Evolutionary conservation across 2,888 invertebrate species (phyloP).

Genomic region (Drosophila picticornis): DNA sequence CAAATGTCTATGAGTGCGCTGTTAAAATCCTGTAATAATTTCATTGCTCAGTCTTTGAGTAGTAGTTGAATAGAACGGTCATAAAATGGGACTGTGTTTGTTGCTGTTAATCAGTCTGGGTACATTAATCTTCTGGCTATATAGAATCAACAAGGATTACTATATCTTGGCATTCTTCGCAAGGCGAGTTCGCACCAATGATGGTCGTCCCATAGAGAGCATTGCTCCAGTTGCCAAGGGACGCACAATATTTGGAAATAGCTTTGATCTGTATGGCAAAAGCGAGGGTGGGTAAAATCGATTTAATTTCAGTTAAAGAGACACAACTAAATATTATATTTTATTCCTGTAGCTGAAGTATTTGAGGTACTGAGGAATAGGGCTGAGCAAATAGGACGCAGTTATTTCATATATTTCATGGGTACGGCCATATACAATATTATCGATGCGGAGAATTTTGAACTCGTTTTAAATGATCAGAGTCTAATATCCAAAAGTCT

Average conservation of each 20-base stretch:
- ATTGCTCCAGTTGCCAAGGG: constrained; percentile 60
- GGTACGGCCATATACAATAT: constrained; percentile 67
- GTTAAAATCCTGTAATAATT: background rate
- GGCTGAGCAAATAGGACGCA: constrained; percentile 41
- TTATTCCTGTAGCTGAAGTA: constrained; percentile 49
- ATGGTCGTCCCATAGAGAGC: constrained; percentile 68
- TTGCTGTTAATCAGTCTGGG: constrained; percentile 37
- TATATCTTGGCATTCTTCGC: constrained; percentile 59
- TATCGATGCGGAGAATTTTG: constrained; percentile 72
- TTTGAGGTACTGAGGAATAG: constrained; percentile 56
- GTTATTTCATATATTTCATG: constrained; percentile 66
- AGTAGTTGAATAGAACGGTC: background rate
- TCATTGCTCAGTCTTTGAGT: constrained; percentile 5
- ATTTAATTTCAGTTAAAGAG: background rate
- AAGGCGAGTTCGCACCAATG: constrained; percentile 63
- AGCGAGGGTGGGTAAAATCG: constrained; percentile 35
- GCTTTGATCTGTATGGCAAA: constrained; percentile 69
- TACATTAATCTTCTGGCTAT: constrained; percentile 54
- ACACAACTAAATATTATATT: background rate
- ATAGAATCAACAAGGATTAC: constrained; percentile 59
- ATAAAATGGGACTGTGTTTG: constrained; percentile 33
- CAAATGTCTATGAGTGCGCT: background rate
- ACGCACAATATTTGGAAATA: constrained; percentile 76
- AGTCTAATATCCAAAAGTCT: constrained; percentile 70
- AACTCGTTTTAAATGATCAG: constrained; percentile 72